Percentiles rank a stretch among this genome's conserved stretches.
Evolutionary conservation across 2,888 invertebrate genomes (phyloP).

Genomic region (Amphipyra berbera): DNA sequence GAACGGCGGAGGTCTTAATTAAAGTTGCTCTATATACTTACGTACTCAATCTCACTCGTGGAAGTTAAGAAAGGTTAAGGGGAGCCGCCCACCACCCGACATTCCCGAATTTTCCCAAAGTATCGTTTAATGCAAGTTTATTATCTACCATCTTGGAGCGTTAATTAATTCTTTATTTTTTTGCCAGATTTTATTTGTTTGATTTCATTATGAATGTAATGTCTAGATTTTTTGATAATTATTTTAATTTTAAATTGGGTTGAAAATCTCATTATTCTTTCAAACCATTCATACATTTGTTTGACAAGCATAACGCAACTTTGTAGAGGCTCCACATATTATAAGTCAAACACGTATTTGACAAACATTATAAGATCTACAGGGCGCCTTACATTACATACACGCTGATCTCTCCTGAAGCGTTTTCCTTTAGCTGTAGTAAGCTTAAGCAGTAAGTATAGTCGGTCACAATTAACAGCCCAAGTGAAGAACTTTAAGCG

Average conservation of each 20-base stretch:
- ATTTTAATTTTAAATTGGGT: not conserved
- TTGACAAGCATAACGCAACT: too few species aligned
- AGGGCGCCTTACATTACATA: too few species aligned
- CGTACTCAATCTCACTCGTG: slow-evolving; percentile 86
- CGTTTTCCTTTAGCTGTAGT: too few species aligned
- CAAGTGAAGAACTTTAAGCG: too few species aligned
- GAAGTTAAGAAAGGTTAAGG: slow-evolving; percentile 87
- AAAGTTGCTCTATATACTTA: slow-evolving; percentile 87
- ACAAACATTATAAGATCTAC: too few species aligned
- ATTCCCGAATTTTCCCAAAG: slow-evolving; percentile 86
- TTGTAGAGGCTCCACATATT: too few species aligned
- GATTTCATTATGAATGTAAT: slow-evolving; percentile 9
- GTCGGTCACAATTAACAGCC: too few species aligned
- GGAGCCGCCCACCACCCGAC: slow-evolving; percentile 63
- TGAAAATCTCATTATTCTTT: too few species aligned
- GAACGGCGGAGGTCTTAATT: slow-evolving; percentile 83
- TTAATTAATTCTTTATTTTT: slow-evolving; percentile 83
- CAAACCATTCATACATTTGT: too few species aligned
- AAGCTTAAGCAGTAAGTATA: too few species aligned
- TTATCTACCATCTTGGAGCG: slow-evolving; percentile 82
- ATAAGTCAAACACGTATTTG: too few species aligned
- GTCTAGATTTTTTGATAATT: slow-evolving; percentile 9
- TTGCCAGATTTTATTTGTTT: slow-evolving; percentile 43
- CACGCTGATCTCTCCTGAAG: too few species aligned
- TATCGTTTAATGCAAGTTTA: slow-evolving; percentile 88